Evolutionary conservation across 2,113 vertebrate genomes (phyloP).

Genomic region (Gallinago undulata): DNA sequence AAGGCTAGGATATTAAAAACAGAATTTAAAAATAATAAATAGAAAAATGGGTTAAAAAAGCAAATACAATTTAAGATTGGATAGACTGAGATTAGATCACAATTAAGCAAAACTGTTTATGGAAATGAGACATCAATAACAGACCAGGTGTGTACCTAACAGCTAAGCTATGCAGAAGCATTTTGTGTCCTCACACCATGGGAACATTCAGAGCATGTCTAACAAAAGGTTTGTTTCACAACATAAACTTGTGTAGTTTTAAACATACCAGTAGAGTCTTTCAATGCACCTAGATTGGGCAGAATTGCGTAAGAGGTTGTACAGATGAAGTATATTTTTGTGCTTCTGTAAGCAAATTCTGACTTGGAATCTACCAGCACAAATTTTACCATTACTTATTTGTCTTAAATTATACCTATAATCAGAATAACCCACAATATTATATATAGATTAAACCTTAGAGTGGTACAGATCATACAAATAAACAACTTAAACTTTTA

Average conservation of each 20-base stretch:
- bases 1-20: neutral
- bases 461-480: neutral
- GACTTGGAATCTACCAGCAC: neutral
- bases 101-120: neutral
- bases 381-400: neutral
- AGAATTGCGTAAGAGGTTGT: neutral
- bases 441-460: neutral
- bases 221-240: constrained; percentile 41
- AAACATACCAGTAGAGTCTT: neutral
- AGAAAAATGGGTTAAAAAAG: neutral
- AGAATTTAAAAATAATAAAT: neutral
- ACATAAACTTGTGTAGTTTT: constrained; percentile 5
- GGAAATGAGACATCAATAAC: neutral
- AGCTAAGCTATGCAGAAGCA: neutral
- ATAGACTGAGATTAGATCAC: neutral
- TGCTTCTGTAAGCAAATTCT: neutral
- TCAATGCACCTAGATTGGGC: neutral
- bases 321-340: neutral
- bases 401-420: neutral
- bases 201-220: constrained; percentile 16
- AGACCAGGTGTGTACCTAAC: neutral
- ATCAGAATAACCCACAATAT: neutral
- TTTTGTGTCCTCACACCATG: constrained; percentile 2
- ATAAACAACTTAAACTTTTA: neutral
- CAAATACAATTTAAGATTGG: neutral